Base-by-base conservation (phyloP, 2,888 invertebrate species). In the Caradrina kadenii region DNA sequence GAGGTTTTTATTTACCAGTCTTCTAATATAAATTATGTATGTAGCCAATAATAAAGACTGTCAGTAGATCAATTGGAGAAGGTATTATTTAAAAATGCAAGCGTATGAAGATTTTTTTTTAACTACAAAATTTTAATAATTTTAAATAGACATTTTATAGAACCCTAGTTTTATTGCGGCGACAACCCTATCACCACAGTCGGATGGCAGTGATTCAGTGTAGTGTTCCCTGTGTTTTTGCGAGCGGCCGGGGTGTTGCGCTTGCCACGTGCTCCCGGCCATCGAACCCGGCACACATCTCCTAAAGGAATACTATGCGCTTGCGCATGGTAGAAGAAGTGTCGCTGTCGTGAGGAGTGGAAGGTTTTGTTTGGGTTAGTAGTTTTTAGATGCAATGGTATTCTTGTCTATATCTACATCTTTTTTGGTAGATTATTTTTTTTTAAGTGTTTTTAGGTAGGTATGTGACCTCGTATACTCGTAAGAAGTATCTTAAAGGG, bases 231-330 rank as follows among this genome's bases (percentile, higher is more conserved):
- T 90, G 89, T 83, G 91, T 93, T 93, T 93, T 93, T 93, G 90
- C 89, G 80, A 81, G 77, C 69, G 77, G 73, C 70, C 89, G 90
- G 93, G 91, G 93, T 93, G 93, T 93, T 91, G 92, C 87, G 74
- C 69, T 67, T 85, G 87, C 84, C 82, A 84, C 84, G 84, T 84
- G 84, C 74, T 80, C 72, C 76, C 90, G 94, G 94, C 83, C 92
- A 79, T 89, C 91, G 93, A 94, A 91, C 94, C 91, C 93, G 88
- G 84, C 84, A 86, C 84, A 86, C 84, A 85, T 88, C 91, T 93
- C 86, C 87, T 91, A 90, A 91, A 92, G 93, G 92, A 91, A 92
- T 90, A 89, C 89, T 91, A 91, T 91, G 90, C 89, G 86, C 76
- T 26, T n/a, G 63, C 64, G 62, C 63, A 22, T 52, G 68, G 63